phyloP scores from a whole-genome alignment of 1,140 invertebrate species.

The Medauroidea extradentata region DNA sequence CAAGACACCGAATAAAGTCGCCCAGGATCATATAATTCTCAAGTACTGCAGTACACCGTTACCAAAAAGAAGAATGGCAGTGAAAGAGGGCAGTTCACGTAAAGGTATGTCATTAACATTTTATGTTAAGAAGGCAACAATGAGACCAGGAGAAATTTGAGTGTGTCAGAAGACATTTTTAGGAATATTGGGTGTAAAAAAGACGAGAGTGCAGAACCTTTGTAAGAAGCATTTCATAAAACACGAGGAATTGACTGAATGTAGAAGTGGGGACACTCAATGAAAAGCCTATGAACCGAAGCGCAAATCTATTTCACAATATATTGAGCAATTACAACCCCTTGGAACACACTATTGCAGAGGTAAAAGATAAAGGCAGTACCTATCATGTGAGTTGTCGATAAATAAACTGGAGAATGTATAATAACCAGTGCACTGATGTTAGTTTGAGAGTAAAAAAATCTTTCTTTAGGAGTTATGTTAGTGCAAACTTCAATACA shows the following conservation, averaged over 20 bases:
- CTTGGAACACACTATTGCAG: slow-evolving; percentile 14
- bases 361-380: slow-evolving; percentile 5
- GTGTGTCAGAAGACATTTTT: slow-evolving; percentile 3
- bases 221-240: not conserved
- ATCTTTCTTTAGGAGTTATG: slow-evolving; percentile 17
- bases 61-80: too few relatives aligned
- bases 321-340: slow-evolving; percentile 9
- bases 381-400: slow-evolving; percentile 7
- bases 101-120: too few relatives aligned
- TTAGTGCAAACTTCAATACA: slow-evolving; percentile 19
- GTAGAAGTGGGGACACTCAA: not conserved
- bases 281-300: not conserved
- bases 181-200: not conserved
- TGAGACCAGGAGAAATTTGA: too few relatives aligned
- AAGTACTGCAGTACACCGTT: too few relatives aligned
- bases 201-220: not conserved
- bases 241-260: not conserved
- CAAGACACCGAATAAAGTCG: too few relatives aligned
- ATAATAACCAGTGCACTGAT: not conserved
- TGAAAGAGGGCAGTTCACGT: too few relatives aligned
- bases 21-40: too few relatives aligned
- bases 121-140: too few relatives aligned
- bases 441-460: slow-evolving; percentile 17
- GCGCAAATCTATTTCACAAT: slow-evolving; percentile 1
- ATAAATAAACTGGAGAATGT: slow-evolving; percentile 8